A percentile compares a stretch with the other conserved stretches of the same genome.
These are phyloP conservation scores for Ornithorhynchus anatinus DNA, from an alignment of 2,113 vertebrate genomes.

Conservation along the genomic window DNA sequence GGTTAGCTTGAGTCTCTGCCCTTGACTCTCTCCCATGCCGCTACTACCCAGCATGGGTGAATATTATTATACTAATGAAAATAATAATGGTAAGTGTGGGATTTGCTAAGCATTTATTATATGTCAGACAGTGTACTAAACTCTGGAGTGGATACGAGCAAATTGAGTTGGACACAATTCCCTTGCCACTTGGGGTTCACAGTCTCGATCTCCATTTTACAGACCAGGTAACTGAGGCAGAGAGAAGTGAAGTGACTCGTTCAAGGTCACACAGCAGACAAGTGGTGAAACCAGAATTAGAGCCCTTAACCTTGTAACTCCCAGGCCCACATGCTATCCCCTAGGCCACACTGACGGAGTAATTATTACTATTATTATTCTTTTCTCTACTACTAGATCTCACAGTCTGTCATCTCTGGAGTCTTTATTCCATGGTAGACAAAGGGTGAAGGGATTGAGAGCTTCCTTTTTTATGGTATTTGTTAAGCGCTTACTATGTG, in stretches of 20 bases:
- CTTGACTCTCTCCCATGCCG: no score
- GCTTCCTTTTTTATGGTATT: no score
- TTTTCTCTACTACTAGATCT: no score
- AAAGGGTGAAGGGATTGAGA: no score
- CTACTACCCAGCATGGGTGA: no score
- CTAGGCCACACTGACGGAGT: neutral
- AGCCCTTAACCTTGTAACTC: neutral
- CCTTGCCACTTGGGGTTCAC: neutral
- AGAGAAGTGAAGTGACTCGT: neutral
- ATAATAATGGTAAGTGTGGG: neutral
- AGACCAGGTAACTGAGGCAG: neutral
- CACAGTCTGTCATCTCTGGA: no score
- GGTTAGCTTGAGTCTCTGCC: no score
- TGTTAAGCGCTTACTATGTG: no score
- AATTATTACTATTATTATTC: no score
- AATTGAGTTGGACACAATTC: no score
- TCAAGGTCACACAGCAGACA: neutral
- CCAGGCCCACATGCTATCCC: neutral
- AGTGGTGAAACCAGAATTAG: neutral
- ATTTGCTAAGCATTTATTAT: neutral
- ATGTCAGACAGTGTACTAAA: neutral
- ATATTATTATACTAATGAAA: neutral
- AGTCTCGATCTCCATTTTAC: neutral
- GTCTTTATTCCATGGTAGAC: no score
- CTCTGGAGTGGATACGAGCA: no score